Evolutionary conservation across 2,888 invertebrate genomes (phyloP), one percentile per base, ranked within the genome.

Genomic region (Nudaria mundana): DNA sequence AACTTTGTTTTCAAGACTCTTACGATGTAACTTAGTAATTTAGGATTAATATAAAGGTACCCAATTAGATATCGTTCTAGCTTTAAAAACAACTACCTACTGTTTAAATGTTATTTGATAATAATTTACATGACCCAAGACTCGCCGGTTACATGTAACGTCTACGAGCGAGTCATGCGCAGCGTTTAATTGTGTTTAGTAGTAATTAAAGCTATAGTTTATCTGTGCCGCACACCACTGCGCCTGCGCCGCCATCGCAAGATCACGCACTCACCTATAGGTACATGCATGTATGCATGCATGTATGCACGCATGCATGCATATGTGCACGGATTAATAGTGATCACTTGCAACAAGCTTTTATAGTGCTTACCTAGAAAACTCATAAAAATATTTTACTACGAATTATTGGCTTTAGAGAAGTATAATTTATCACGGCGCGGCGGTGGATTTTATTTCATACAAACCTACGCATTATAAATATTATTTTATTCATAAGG

Each of bases 171-270:
- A 43, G 44, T 59, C 66, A 60, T 62, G 60, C 57, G 42, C 34
- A 28, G 38, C 43, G 55, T 52, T 63, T 71, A 66, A 69, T 71
- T 69, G 57, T 63, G 49, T 55, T 62, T 56, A 66, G 63, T 62
- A 63, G 63, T 62, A 52, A 64, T 62, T 62, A 52, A 58, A 57
- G 50, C 51, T 52, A 55, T 62, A 60, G 53, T 55, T 61, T 56
- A 62, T 58, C 44, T 41, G 57, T 41, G 15, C 32, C 33, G 47
- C 25, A 36, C 49, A 13, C 33, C 46, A 32, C 44, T 39, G 41
- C 20, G 5, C 20, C 20, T n/a, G 33, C 42, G 33, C 44, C 28
- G 37, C 43, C 33, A 24, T 32, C 32, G 23, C 54, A 37, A 39
- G 37, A 39, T 36, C 48, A 52, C 46, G 52, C 52, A 54, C 52